These are phyloP conservation scores for Dendrolimus punctatus DNA, from an alignment of 1,140 invertebrate genomes.

Conservation along the genomic window DNA sequence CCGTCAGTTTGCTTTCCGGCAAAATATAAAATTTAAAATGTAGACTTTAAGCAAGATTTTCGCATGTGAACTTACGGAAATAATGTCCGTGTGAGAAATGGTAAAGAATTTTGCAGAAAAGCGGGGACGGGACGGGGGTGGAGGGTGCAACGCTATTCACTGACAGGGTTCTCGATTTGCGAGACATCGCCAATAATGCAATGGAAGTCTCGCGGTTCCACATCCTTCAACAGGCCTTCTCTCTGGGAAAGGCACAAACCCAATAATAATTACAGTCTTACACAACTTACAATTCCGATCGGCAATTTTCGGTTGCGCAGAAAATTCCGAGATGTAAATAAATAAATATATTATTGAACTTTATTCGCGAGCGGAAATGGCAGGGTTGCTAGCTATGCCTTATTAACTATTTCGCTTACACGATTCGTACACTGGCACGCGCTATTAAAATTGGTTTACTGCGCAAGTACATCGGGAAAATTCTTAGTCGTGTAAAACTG, in stretches of 20 bases:
- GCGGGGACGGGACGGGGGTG: slow-evolving; percentile 11
- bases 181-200: slow-evolving; percentile 64
- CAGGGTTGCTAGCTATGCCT: too few species aligned
- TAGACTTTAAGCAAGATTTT: slow-evolving; percentile 66
- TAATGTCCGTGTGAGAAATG: slow-evolving; percentile 20
- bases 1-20: too few species aligned
- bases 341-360: not conserved
- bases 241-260: slow-evolving; percentile 39
- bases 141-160: slow-evolving; percentile 23
- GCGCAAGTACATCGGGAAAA: too few species aligned
- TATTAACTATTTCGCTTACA: too few species aligned
- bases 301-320: too few species aligned
- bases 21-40: slow-evolving; percentile 9
- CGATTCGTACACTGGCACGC: too few species aligned
- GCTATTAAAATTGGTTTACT: too few species aligned
- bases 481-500: too few species aligned
- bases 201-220: slow-evolving; percentile 59
- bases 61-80: slow-evolving; percentile 42
- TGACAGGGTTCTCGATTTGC: slow-evolving; percentile 43
- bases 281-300: too few species aligned
- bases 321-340: not conserved
- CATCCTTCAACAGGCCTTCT: slow-evolving; percentile 57
- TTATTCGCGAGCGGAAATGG: not conserved
- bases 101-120: slow-evolving; percentile 69
- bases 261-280: not conserved